Conservation (phyloP, 2,888 invertebrate species). For the Rosalia funebris region DNA sequence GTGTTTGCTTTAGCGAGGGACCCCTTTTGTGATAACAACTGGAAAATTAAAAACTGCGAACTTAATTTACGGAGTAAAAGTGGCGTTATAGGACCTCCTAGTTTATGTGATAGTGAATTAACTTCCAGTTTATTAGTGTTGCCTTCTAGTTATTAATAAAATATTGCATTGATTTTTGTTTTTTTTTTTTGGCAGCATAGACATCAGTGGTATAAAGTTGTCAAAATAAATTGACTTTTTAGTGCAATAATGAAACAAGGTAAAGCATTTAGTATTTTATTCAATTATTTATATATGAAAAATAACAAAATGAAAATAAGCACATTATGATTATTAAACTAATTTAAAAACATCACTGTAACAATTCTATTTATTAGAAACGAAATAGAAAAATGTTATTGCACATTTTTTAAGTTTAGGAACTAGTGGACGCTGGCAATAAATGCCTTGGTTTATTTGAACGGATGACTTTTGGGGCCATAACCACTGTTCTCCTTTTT, state of each 20-base stretch:
- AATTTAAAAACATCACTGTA: too few species aligned
- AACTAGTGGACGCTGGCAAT: too few species aligned
- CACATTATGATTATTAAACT: neutral
- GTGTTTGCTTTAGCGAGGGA: conserved; percentile 72
- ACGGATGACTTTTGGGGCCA: conserved; percentile 41
- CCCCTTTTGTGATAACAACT: conserved; percentile 71
- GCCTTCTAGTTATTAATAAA: conserved; percentile 33
- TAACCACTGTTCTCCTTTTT: conserved; percentile 38
- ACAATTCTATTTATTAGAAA: too few species aligned
- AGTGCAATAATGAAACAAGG: neutral
- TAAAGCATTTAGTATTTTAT: neutral
- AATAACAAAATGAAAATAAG: neutral
- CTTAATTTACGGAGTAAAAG: conserved; percentile 62
- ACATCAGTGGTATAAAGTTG: neutral
- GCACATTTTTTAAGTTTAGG: too few species aligned
- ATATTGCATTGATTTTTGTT: neutral
- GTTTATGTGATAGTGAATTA: conserved; percentile 51
- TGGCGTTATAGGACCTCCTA: conserved; percentile 48
- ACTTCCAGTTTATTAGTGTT: conserved; percentile 52
- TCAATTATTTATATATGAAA: neutral
- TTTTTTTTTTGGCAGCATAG: neutral
- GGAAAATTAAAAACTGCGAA: conserved; percentile 73
- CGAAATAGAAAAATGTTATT: too few species aligned
- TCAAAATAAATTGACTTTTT: neutral
- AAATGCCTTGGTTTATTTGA: conserved; percentile 40